phyloP scores from a whole-genome alignment of 1,140 invertebrate genomes.

The Steinernema khuongi region DNA sequence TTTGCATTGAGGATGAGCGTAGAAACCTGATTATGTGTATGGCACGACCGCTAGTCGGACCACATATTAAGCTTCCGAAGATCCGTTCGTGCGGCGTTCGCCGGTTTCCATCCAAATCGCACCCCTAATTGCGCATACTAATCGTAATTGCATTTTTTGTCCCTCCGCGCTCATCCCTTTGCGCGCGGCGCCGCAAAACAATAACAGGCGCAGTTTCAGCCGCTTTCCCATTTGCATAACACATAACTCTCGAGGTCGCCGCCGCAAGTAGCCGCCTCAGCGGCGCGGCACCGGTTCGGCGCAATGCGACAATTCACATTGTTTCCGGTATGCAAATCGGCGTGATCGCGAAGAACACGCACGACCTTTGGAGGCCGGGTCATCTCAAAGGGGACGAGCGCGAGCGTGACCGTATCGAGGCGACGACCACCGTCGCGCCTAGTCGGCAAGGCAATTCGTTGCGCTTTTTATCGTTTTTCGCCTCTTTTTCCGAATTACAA shows the following conservation, averaged over 20 bases:
- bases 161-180: neutral
- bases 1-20: too few relatives aligned
- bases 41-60: too few relatives aligned
- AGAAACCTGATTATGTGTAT: too few relatives aligned
- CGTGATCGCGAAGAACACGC: too few relatives aligned
- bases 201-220: constrained; percentile 2
- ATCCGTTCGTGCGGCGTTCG: neutral
- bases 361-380: too few relatives aligned
- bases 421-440: neutral
- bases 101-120: neutral
- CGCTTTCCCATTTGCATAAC: constrained; percentile 6
- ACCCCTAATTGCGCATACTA: constrained; percentile 4
- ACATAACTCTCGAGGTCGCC: constrained; percentile 6
- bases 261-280: neutral
- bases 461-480: constrained; percentile 15
- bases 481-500: constrained; percentile 13
- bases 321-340: constrained; percentile 9
- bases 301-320: neutral
- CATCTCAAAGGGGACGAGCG: too few relatives aligned
- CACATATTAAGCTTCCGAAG: too few relatives aligned
- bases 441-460: neutral
- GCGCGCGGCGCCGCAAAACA: neutral
- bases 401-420: too few relatives aligned
- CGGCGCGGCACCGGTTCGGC: neutral
- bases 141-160: constrained; percentile 14